These are phyloP conservation scores for Leptopterna dolabrata DNA, from an alignment of 2,888 invertebrate species.

Conservation along the genomic window DNA sequence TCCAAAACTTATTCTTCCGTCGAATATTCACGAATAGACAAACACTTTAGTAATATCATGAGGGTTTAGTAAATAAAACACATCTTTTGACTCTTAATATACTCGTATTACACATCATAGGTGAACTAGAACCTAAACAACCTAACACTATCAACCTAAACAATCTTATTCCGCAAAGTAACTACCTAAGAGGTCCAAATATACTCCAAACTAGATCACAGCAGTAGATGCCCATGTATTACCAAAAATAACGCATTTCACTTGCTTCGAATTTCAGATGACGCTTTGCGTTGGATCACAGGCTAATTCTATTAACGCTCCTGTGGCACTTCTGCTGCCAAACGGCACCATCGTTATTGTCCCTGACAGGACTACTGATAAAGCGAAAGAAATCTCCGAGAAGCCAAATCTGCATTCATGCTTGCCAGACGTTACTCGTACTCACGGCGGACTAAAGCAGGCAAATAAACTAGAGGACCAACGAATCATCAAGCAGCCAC, in stretches of 20 bases:
- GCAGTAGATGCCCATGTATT: too few relatives aligned
- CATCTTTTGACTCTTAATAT: too few relatives aligned
- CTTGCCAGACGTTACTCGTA: neutral
- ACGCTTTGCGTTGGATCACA: neutral
- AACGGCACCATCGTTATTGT: neutral
- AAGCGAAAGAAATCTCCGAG: neutral
- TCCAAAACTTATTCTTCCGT: too few relatives aligned
- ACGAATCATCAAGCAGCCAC: neutral
- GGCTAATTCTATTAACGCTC: neutral
- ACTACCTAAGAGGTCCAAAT: too few relatives aligned
- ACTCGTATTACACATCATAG: too few relatives aligned
- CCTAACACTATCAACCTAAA: too few relatives aligned
- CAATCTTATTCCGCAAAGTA: too few relatives aligned
- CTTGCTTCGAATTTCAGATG: neutral
- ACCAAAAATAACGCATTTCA: neutral
- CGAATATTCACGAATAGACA: too few relatives aligned
- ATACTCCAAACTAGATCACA: too few relatives aligned
- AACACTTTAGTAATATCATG: too few relatives aligned
- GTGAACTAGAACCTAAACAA: too few relatives aligned
- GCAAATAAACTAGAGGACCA: neutral
- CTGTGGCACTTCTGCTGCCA: neutral
- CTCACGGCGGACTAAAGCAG: neutral
- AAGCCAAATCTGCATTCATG: neutral
- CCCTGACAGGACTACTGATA: neutral
- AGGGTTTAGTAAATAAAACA: too few relatives aligned